phyloP scores from a whole-genome alignment of 2,888 invertebrate genomes.

The Epiblema foenella region DNA sequence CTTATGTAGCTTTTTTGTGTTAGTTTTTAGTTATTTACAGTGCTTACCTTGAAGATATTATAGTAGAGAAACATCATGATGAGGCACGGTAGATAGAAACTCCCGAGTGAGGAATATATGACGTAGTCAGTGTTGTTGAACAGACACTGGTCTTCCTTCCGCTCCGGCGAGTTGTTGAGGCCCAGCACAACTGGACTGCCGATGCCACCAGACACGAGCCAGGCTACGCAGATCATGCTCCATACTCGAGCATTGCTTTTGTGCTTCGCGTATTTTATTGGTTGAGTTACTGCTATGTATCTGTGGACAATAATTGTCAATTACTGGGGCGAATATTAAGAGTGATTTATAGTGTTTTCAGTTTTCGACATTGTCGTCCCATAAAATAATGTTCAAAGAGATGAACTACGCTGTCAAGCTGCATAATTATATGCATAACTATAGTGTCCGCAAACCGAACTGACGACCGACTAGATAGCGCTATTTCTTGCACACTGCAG shows the following conservation, averaged over 20 bases:
- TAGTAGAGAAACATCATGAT: slow-evolving; percentile 99
- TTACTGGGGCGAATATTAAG: too few species aligned
- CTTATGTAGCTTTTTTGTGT: background rate
- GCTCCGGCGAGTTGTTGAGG: slow-evolving; percentile 95
- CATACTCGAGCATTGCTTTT: slow-evolving; percentile 97
- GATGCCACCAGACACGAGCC: slow-evolving; percentile 96
- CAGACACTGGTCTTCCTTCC: slow-evolving; percentile 93
- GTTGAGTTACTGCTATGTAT: slow-evolving; percentile 99
- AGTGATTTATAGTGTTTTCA: too few species aligned
- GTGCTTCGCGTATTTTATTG: slow-evolving; percentile 99
- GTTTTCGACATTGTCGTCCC: too few species aligned
- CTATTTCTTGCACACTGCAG: too few species aligned
- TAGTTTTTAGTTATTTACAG: background rate
- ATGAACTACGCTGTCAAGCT: too few species aligned
- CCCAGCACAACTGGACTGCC: slow-evolving; percentile 98
- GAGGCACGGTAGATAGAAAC: slow-evolving; percentile 99
- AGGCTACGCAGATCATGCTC: slow-evolving; percentile 96
- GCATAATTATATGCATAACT: too few species aligned
- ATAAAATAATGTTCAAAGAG: too few species aligned
- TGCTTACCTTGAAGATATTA: slow-evolving; percentile 96
- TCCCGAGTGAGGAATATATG: slow-evolving; percentile 98
- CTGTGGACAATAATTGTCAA: slow-evolving; percentile 81
- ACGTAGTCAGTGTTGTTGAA: slow-evolving; percentile 99
- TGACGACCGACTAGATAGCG: too few species aligned
- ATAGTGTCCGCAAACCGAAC: too few species aligned